These are phyloP conservation scores for Ptilodon capucinus DNA, from an alignment of 2,888 invertebrate species.

Conservation along the genomic window DNA sequence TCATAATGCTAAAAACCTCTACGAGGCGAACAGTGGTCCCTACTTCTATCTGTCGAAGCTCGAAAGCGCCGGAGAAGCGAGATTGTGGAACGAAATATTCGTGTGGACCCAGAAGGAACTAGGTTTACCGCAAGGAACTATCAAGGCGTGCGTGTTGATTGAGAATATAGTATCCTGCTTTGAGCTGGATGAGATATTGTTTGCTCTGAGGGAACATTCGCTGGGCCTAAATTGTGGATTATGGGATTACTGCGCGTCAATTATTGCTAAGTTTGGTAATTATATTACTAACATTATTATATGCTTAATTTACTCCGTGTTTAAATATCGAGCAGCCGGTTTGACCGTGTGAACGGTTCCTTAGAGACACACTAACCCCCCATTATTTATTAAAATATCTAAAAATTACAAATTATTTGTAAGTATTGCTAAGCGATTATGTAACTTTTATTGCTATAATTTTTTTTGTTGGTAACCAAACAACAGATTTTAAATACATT, in stretches of 20 bases:
- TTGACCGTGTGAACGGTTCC: too few relatives aligned
- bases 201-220: conserved; percentile 85
- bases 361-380: too few relatives aligned
- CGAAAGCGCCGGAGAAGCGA: conserved; percentile 85
- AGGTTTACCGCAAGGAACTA: conserved; percentile 82
- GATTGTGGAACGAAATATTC: conserved; percentile 87
- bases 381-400: too few relatives aligned
- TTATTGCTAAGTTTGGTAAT: conserved; percentile 85
- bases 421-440: too few relatives aligned
- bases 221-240: conserved; percentile 88
- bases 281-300: too few relatives aligned
- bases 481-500: too few relatives aligned
- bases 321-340: too few relatives aligned
- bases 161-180: conserved; percentile 87
- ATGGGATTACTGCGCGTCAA: conserved; percentile 88
- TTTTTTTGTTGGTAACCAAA: too few relatives aligned
- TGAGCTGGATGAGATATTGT: conserved; percentile 87
- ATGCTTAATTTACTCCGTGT: too few relatives aligned
- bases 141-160: conserved; percentile 87
- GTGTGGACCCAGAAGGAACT: conserved; percentile 82
- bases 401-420: too few relatives aligned
- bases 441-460: too few relatives aligned
- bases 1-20: conserved; percentile 82
- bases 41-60: conserved; percentile 88
- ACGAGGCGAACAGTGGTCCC: conserved; percentile 83